These are phyloP conservation scores for Kryptopterus vitreolus DNA, from an alignment of 2,797 vertebrate species.

Conservation along the genomic window DNA sequence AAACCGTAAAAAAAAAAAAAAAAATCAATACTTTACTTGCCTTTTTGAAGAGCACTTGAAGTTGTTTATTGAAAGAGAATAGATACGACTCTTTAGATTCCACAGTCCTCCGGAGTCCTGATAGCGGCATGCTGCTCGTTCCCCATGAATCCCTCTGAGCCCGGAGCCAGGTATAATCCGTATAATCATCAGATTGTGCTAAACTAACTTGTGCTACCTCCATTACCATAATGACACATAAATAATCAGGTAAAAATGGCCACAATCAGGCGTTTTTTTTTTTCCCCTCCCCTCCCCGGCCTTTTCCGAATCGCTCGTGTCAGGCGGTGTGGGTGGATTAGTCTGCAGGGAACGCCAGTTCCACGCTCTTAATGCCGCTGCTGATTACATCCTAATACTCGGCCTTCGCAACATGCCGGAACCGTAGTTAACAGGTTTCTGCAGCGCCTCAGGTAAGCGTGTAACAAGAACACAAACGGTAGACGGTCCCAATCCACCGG, in stretches of 20 bases:
- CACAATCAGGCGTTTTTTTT: conserved; percentile 38
- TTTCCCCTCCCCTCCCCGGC: background rate
- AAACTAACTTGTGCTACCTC: conserved; percentile 71
- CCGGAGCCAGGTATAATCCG: conserved; percentile 45
- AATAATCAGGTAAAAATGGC: conserved; percentile 68
- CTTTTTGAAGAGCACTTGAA: conserved; percentile 45
- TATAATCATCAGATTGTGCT: conserved; percentile 52
- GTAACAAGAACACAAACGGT: conserved; percentile 27
- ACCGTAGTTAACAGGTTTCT: conserved; percentile 14
- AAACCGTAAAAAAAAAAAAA: too few species aligned
- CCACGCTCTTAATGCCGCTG: conserved; percentile 42
- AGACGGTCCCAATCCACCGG: conserved; percentile 7
- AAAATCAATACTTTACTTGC: conserved; percentile 54
- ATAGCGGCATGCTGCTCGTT: conserved; percentile 47
- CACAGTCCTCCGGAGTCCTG: too few species aligned
- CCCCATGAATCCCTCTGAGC: conserved; percentile 14
- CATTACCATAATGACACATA: conserved; percentile 80
- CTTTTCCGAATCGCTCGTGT: conserved; percentile 9
- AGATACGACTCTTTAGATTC: conserved; percentile 39
- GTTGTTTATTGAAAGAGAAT: conserved; percentile 48
- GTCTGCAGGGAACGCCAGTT: conserved; percentile 42
- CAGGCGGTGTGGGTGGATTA: conserved; percentile 51
- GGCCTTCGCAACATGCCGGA: conserved; percentile 28
- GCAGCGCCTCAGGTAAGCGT: conserved; percentile 27
- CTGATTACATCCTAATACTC: conserved; percentile 34